Evolutionary conservation across 2,113 vertebrate species (phyloP).

Genomic region (Aegithalos caudatus): DNA sequence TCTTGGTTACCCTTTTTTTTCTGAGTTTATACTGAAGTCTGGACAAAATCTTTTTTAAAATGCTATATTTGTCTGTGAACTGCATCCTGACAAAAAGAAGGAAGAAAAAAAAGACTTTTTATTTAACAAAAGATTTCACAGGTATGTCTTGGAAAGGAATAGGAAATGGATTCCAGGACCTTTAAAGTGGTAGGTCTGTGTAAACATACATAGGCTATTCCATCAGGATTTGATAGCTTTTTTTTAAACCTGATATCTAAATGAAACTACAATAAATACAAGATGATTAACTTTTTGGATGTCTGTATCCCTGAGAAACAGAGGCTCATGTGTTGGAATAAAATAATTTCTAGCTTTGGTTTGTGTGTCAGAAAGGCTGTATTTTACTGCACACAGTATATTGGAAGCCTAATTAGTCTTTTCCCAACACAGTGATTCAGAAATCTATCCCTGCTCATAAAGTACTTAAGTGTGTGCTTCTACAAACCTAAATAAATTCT

Average conservation of each 20-base stretch:
- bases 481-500: not conserved
- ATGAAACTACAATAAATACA: not conserved
- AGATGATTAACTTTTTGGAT: not conserved
- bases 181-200: not conserved
- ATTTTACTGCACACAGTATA: not conserved
- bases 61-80: constrained; percentile 26
- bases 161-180: not conserved
- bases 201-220: constrained; percentile 9
- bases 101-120: not conserved
- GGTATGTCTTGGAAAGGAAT: not conserved
- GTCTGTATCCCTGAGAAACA: not conserved
- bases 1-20: not conserved
- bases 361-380: not conserved
- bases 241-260: constrained; percentile 26
- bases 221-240: not conserved
- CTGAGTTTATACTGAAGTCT: not conserved
- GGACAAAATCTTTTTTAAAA: constrained; percentile 29
- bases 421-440: not conserved
- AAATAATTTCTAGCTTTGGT: not conserved
- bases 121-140: constrained; percentile 5
- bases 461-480: not conserved
- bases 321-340: not conserved
- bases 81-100: not conserved
- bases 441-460: not conserved
- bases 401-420: not conserved